Evolutionary conservation across 2,113 vertebrate genomes (phyloP).

Genomic region (Mionectes macconnelli): DNA sequence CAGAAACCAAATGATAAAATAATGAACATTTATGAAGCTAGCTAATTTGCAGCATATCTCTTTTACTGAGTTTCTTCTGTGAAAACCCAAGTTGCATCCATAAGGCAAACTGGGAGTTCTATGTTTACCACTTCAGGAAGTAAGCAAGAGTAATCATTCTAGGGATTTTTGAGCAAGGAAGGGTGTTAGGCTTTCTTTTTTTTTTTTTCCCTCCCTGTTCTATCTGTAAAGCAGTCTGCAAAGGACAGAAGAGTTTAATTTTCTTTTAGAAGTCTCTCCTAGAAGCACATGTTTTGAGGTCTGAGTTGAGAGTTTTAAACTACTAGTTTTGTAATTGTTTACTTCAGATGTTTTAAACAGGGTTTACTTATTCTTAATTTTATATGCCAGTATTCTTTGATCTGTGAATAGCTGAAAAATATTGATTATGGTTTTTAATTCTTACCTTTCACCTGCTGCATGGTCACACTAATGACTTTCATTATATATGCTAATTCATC

Average conservation of each 20-base stretch:
- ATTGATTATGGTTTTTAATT: neutral
- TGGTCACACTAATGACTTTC: neutral
- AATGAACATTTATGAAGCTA: neutral
- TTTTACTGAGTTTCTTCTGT: neutral
- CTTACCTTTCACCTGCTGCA: neutral
- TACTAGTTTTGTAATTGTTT: neutral
- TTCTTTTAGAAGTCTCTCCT: neutral
- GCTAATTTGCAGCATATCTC: neutral
- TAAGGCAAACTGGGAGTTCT: neutral
- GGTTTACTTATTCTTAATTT: neutral
- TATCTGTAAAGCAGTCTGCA: neutral
- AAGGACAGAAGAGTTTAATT: neutral
- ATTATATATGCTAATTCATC: neutral
- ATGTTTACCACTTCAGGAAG: neutral
- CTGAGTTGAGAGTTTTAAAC: neutral
- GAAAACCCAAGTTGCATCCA: neutral
- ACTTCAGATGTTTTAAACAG: neutral
- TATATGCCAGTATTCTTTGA: neutral
- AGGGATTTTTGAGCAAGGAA: fast-evolving
- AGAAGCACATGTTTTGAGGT: neutral
- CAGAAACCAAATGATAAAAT: neutral
- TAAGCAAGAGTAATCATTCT: neutral
- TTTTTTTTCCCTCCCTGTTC: neutral
- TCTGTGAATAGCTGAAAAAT: neutral
- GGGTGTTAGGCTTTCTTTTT: neutral